Conservation (phyloP, 2,113 vertebrate genomes). For the Gnathonemus echidnorhynchus region DNA sequence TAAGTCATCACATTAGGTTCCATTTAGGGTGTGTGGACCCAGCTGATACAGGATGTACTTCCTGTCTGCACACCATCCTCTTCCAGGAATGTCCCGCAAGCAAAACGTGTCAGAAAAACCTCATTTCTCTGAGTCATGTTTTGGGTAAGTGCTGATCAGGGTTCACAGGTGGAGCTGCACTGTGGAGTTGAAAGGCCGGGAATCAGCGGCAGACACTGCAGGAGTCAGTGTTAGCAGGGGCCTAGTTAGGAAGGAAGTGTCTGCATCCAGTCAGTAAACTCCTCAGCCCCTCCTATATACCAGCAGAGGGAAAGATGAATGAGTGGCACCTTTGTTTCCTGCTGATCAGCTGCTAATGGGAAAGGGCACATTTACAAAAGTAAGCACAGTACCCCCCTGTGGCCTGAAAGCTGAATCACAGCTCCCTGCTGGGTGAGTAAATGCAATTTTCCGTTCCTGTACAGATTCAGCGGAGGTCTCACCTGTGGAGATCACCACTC, state of each 20-base stretch:
- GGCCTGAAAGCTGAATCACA: neutral
- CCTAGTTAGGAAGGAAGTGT: constrained; percentile 79
- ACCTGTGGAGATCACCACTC: constrained; percentile 76
- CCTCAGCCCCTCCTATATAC: constrained; percentile 64
- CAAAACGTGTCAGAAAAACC: neutral
- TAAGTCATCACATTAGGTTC: neutral
- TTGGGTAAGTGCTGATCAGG: neutral
- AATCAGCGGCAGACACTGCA: neutral
- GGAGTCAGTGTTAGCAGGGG: neutral
- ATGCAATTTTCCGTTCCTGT: constrained; percentile 5
- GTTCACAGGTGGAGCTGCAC: neutral
- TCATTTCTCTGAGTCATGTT: neutral
- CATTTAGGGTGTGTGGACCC: neutral
- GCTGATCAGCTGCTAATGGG: neutral
- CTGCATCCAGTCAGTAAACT: constrained; percentile 75
- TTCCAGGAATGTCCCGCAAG: neutral
- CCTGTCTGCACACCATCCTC: neutral
- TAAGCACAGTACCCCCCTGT: constrained; percentile 31
- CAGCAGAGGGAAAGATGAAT: constrained; percentile 41
- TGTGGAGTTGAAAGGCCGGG: neutral
- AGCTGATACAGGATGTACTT: neutral
- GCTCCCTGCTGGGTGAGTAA: neutral
- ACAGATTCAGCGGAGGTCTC: constrained; percentile 69
- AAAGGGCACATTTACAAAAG: neutral
- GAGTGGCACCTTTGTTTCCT: constrained; percentile 5